Conservation (phyloP, 2,797 vertebrate genomes). For the Malacoraja senta region DNA sequence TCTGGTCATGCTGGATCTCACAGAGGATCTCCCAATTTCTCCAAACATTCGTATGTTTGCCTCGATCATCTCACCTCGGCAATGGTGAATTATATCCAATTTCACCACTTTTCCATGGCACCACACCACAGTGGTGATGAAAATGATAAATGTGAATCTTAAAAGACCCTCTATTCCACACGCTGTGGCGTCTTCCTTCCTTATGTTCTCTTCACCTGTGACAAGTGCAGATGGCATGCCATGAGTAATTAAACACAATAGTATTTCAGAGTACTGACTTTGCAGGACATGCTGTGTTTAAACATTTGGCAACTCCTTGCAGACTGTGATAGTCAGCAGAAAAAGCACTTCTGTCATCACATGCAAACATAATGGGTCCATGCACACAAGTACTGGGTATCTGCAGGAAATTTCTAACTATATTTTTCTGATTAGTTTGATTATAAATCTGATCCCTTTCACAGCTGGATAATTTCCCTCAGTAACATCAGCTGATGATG, state of each 20-base stretch:
- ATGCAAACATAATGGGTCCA: not conserved
- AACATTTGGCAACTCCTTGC: not conserved
- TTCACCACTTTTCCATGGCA: not conserved
- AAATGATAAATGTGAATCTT: not conserved
- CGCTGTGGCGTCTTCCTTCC: not conserved
- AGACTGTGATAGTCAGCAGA: not conserved
- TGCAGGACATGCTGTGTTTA: not conserved
- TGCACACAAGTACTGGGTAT: not conserved
- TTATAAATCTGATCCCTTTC: not conserved
- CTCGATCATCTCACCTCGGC: not conserved
- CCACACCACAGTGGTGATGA: not conserved
- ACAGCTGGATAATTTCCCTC: not conserved
- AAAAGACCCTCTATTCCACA: not conserved
- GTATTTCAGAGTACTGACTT: constrained; percentile 4
- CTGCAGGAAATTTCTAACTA: not conserved
- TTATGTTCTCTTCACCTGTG: not conserved
- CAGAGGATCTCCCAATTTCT: not conserved
- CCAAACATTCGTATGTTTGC: not conserved
- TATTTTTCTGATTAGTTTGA: not conserved
- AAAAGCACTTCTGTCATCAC: not conserved
- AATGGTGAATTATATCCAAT: not conserved
- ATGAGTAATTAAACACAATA: not conserved
- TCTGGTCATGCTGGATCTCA: not conserved
- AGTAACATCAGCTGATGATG: not conserved
- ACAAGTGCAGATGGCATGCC: not conserved